Evolutionary conservation across 2,113 vertebrate species (phyloP), one percentile per base, ranked within the genome.

Genomic region (Cryptotis parvus): DNA sequence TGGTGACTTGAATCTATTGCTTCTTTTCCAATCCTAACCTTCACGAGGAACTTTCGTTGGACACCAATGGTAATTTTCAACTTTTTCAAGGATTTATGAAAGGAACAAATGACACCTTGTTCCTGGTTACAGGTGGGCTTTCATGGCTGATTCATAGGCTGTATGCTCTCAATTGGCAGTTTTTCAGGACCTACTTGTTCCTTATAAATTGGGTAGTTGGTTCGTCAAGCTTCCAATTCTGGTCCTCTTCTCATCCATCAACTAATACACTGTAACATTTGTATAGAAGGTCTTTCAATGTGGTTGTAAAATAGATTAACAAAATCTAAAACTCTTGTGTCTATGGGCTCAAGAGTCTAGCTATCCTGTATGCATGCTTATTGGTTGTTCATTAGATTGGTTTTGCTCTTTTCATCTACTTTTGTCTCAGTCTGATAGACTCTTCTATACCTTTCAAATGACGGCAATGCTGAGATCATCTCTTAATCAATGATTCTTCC

Each of bases 271-370:
- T 74, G 37, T 39, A 49, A 41, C 1, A 33, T 74, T 18, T 90
- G 35, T 69, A 11, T 6, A 70, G 11, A 4, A 70, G 35, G 15
- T 11, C 61, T 61, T 70, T 79, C 66, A 66, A 45, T 16, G 27
- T 91, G 81, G 41, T 24, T 79, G 72, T 68, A 83, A 88, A 75
- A 35, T 70, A 86, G 9, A 27, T 61, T 63, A 24, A 83, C n/a
- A 66, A 55, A 61, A 7, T 72, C 80, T 15, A 24, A 37, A n/a
- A 55, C 61, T 77, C 73, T 68, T 75, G 4, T 15, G 9, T 55
- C 81, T 66, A 27, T 92, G 83, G 35, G 4, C 35, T 88, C 63
- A 55, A 39, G 15, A 55, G 52, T 55, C 43, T 81, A 49, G 63
- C 88, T 92, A 15, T 86, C 66, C 41, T 73, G 12, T 66, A 33